Percentiles rank a stretch among this genome's conserved stretches.
phyloP scores from a whole-genome alignment of 2,113 vertebrate genomes.

The Planiliza haematocheilus region DNA sequence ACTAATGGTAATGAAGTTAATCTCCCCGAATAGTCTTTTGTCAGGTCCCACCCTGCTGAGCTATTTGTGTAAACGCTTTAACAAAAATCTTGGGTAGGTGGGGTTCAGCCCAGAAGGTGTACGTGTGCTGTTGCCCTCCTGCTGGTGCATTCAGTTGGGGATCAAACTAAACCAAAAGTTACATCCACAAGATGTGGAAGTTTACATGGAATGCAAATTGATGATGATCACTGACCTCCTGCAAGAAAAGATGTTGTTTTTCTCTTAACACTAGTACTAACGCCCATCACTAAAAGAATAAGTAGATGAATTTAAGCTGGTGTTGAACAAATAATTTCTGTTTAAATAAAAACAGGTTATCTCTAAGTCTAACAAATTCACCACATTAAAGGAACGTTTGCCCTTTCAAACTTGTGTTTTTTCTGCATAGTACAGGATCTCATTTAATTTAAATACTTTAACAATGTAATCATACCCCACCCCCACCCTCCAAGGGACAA shows the following conservation, averaged over 20 bases:
- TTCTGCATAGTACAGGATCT: background rate
- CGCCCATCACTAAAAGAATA: background rate
- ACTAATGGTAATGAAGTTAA: background rate
- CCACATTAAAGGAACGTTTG: too few relatives aligned
- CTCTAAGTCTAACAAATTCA: background rate
- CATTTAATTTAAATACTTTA: background rate
- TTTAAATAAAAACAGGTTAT: background rate
- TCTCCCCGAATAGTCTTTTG: background rate
- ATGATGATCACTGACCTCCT: background rate
- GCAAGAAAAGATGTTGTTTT: background rate
- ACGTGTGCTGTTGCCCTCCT: constrained; percentile 3
- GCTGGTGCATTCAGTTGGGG: constrained; percentile 7
- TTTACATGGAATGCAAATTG: constrained; percentile 19
- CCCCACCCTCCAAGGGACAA: background rate
- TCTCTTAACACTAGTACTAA: too few relatives aligned
- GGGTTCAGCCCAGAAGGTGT: constrained; percentile 14
- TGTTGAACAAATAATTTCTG: background rate
- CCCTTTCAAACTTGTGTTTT: too few relatives aligned
- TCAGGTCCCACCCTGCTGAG: constrained; percentile 22
- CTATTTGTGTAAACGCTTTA: constrained; percentile 29
- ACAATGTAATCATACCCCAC: too few relatives aligned
- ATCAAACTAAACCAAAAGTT: constrained; percentile 14
- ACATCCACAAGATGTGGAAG: background rate
- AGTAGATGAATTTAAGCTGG: background rate
- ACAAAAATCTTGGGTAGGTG: constrained; percentile 1